Evolutionary conservation across 2,888 invertebrate genomes (phyloP).

Genomic region (Sarcophaga carnaria): DNA sequence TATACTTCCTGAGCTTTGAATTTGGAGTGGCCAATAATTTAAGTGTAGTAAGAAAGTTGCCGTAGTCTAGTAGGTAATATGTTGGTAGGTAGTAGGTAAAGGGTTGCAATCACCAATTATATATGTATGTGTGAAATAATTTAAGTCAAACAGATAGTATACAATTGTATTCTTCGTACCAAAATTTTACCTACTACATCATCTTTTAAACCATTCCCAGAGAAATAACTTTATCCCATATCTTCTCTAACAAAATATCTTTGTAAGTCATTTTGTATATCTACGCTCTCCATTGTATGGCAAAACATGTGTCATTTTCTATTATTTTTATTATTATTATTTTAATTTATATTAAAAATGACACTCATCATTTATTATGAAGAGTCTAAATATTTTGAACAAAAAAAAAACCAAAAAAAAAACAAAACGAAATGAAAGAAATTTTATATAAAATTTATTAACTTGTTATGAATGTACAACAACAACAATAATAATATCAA

Average conservation of each 20-base stretch:
- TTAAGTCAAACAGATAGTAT: too few relatives aligned
- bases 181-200: too few relatives aligned
- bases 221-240: neutral
- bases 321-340: conserved; percentile 45
- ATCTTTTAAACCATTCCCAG: too few relatives aligned
- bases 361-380: conserved; percentile 65
- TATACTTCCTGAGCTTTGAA: too few relatives aligned
- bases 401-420: neutral
- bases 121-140: too few relatives aligned
- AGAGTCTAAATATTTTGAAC: conserved; percentile 48
- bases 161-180: too few relatives aligned
- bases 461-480: conserved; percentile 59
- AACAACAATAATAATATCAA: conserved; percentile 40
- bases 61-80: too few relatives aligned
- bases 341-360: conserved; percentile 55
- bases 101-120: too few relatives aligned
- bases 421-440: too few relatives aligned
- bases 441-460: conserved; percentile 61
- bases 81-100: too few relatives aligned
- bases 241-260: neutral
- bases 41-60: too few relatives aligned
- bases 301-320: conserved; percentile 34
- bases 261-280: neutral
- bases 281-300: neutral
- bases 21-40: too few relatives aligned